phyloP scores from a whole-genome alignment of 2,113 vertebrate genomes.

The Bujurquina vittata region DNA sequence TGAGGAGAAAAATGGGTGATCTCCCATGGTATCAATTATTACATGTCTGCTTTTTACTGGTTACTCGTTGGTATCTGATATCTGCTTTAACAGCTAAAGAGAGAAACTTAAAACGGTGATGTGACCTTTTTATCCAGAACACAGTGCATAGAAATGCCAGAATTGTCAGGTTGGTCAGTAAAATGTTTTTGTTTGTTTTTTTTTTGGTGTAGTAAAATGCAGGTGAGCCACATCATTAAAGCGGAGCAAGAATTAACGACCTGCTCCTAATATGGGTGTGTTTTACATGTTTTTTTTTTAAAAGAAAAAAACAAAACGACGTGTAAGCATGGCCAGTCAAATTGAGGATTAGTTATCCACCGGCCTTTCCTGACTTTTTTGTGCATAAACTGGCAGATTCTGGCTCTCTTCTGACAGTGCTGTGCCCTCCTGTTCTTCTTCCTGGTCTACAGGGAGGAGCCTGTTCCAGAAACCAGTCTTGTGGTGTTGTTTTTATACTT shows the following conservation, averaged over 20 bases:
- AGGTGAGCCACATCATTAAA: background rate
- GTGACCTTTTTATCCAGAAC: slow-evolving; percentile 17
- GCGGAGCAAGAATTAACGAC: background rate
- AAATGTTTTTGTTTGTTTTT: background rate
- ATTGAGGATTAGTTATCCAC: slow-evolving; percentile 11
- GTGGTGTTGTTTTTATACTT: slow-evolving; percentile 63
- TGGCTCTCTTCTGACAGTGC: slow-evolving; percentile 9
- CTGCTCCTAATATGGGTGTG: background rate
- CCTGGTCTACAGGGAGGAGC: slow-evolving; percentile 59
- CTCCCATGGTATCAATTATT: background rate
- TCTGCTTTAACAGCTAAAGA: background rate
- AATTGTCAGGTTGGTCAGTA: slow-evolving; percentile 16
- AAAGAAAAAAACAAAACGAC: background rate
- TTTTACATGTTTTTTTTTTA: background rate
- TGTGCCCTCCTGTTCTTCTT: slow-evolving; percentile 56
- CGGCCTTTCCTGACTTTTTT: slow-evolving; percentile 32
- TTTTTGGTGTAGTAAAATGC: background rate
- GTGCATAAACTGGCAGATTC: background rate
- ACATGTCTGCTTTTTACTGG: slow-evolving; percentile 12
- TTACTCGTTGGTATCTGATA: slow-evolving; percentile 18
- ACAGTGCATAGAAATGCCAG: slow-evolving; percentile 14
- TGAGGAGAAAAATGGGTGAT: background rate
- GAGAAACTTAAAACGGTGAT: background rate
- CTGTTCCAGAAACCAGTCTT: slow-evolving; percentile 67
- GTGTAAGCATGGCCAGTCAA: background rate